phyloP scores from a whole-genome alignment of 2,113 vertebrate genomes.

The Cheilinus undulatus region DNA sequence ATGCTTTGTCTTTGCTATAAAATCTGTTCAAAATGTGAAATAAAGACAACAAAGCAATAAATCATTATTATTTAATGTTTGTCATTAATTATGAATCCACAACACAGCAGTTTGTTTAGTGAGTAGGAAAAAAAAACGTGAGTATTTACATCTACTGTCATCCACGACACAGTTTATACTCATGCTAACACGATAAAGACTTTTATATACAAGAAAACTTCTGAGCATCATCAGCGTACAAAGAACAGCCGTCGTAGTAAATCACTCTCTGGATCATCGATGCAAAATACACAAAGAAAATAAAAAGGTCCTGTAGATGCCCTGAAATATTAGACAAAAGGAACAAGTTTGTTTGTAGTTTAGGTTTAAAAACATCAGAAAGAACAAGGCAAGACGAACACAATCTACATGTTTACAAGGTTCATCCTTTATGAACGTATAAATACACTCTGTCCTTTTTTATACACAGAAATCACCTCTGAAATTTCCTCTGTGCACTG shows the following conservation, averaged over 20 bases:
- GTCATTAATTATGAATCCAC: slow-evolving; percentile 93
- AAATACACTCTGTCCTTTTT: slow-evolving; percentile 88
- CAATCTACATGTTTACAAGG: slow-evolving; percentile 88
- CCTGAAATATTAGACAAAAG: slow-evolving; percentile 62
- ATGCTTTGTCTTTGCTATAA: too few species aligned
- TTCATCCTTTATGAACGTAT: slow-evolving; percentile 88
- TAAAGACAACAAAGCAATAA: too few species aligned
- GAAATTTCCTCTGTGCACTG: neutral
- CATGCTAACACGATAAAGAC: slow-evolving; percentile 96
- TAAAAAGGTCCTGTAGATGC: slow-evolving; percentile 46
- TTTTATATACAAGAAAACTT: slow-evolving; percentile 82
- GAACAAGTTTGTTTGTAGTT: slow-evolving; percentile 55
- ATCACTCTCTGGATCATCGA: slow-evolving; percentile 67
- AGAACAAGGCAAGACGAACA: slow-evolving; percentile 89
- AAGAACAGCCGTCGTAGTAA: slow-evolving; percentile 68
- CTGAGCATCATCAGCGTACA: slow-evolving; percentile 87
- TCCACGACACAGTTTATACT: slow-evolving; percentile 88
- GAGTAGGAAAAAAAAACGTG: slow-evolving; percentile 84
- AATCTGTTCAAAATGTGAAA: too few species aligned
- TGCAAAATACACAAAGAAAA: slow-evolving; percentile 81
- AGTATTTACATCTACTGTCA: slow-evolving; percentile 94
- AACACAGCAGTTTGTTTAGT: slow-evolving; percentile 90
- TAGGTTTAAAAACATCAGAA: slow-evolving; percentile 87
- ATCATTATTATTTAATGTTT: slow-evolving; percentile 84
- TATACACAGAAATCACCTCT: neutral